Conservation (phyloP, 2,113 vertebrate genomes). For the Strix uralensis region DNA sequence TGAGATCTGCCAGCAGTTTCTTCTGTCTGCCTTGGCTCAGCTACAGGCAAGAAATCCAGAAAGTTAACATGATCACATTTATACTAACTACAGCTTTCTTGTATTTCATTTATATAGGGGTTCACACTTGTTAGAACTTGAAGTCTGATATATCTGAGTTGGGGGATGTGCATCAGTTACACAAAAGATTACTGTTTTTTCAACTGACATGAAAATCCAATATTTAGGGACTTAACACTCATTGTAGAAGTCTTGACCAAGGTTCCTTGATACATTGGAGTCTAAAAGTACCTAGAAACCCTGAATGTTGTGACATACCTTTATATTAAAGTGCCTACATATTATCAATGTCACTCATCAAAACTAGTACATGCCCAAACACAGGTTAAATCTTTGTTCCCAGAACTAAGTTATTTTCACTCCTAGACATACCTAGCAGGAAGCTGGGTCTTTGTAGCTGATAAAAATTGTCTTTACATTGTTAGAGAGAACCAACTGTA, state of each 20-base stretch:
- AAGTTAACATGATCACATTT: accelerated
- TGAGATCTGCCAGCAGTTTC: accelerated
- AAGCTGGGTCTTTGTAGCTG: neutral
- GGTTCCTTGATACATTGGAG: neutral
- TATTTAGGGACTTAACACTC: neutral
- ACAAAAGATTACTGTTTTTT: neutral
- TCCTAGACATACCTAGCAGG: neutral
- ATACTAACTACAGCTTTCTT: neutral
- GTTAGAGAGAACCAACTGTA: neutral
- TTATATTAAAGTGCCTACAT: neutral
- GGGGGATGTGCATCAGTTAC: neutral
- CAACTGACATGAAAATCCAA: accelerated
- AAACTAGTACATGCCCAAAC: neutral
- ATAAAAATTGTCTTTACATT: neutral
- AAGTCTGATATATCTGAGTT: neutral
- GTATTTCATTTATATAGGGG: neutral
- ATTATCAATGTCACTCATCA: neutral
- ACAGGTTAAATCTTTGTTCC: neutral
- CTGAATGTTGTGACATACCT: neutral
- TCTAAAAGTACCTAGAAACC: neutral
- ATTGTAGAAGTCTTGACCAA: neutral
- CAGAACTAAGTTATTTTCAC: neutral
- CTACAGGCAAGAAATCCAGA: neutral
- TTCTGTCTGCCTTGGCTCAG: neutral
- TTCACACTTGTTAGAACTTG: neutral